phyloP scores from a whole-genome alignment of 2,797 vertebrate species.

The Petrocephalus sullivani region DNA sequence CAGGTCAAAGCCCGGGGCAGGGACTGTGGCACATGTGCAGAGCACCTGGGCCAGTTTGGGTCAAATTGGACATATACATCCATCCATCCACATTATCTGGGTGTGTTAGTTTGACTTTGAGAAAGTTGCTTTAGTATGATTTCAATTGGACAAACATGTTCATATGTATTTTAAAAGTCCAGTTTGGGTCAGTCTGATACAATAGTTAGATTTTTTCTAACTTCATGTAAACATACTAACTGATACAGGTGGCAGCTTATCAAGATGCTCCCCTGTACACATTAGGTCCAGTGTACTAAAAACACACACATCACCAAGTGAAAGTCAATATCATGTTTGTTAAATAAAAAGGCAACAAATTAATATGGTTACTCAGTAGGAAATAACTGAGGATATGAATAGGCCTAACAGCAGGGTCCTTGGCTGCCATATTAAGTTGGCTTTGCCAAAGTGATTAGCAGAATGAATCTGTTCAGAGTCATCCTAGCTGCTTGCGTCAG shows the following conservation, averaged over 20 bases:
- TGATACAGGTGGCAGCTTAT: neutral
- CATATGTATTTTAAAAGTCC: no score
- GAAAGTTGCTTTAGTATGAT: no score
- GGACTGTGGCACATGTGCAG: no score
- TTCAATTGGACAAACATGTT: no score
- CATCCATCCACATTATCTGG: no score
- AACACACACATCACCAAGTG: neutral
- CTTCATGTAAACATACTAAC: no score
- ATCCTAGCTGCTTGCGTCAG: neutral
- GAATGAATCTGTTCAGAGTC: neutral
- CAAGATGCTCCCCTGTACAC: neutral
- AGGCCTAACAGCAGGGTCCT: neutral
- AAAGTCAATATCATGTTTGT: neutral
- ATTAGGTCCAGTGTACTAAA: neutral
- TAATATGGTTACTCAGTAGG: neutral
- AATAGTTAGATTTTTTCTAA: no score
- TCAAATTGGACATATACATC: no score
- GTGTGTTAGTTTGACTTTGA: no score
- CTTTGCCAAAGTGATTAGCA: slow-evolving; percentile 7
- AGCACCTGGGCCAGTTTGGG: no score
- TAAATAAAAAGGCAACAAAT: neutral
- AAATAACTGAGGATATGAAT: neutral
- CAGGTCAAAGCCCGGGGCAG: no score
- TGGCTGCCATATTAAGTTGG: neutral
- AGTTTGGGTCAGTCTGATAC: no score